A percentile compares a stretch with the other conserved stretches of the same genome.
Evolutionary conservation across 2,113 vertebrate species (phyloP).

Genomic region (Phylloscopus trochilus): DNA sequence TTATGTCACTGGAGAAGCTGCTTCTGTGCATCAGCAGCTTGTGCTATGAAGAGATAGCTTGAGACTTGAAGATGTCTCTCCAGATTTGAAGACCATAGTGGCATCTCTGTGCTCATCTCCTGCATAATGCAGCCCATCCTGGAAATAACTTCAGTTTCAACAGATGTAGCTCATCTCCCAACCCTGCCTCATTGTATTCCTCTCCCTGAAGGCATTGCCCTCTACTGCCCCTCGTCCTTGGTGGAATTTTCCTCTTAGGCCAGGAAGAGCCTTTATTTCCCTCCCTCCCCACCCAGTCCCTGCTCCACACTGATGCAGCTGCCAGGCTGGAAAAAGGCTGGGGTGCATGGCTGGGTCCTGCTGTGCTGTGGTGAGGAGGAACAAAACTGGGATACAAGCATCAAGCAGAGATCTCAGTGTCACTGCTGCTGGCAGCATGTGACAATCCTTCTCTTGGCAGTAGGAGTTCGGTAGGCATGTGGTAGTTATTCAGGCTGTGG

Average conservation of each 20-base stretch:
- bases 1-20: not conserved
- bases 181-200: not conserved
- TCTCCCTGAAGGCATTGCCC: not conserved
- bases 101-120: not conserved
- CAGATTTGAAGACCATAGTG: not conserved
- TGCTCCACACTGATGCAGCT: rapidly evolving
- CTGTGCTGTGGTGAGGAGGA: not conserved
- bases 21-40: not conserved
- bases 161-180: not conserved
- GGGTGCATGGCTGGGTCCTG: not conserved
- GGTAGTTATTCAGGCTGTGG: not conserved
- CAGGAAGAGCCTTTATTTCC: not conserved
- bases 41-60: not conserved
- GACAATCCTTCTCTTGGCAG: not conserved
- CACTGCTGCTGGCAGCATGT: not conserved
- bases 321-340: not conserved
- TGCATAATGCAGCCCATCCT: not conserved
- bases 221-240: not conserved
- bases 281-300: not conserved
- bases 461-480: not conserved
- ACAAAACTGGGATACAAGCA: not conserved
- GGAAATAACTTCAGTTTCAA: not conserved
- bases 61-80: not conserved
- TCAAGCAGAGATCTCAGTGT: not conserved
- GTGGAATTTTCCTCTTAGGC: not conserved